These are phyloP conservation scores for Carpatolechia fugitivella DNA, from an alignment of 2,888 invertebrate species.

Conservation along the genomic window DNA sequence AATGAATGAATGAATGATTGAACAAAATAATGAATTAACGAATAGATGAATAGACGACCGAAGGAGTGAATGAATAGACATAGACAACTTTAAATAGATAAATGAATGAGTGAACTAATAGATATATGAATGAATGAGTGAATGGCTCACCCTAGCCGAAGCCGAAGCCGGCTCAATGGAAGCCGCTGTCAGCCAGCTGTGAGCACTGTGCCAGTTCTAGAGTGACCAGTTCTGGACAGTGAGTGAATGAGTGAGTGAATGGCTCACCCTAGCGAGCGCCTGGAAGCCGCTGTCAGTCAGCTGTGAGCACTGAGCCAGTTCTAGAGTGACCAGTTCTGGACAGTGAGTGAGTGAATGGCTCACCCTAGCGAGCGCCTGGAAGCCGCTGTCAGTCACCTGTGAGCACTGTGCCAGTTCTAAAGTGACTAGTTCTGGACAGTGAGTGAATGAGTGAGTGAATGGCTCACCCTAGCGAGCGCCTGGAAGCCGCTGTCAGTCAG, in stretches of 20 bases:
- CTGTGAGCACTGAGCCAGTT: slow-evolving; percentile 96
- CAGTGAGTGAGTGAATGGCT: slow-evolving; percentile 85
- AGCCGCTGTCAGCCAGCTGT: slow-evolving; percentile 97
- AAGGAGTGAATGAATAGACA: neutral
- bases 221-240: slow-evolving; percentile 91
- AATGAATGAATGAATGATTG: neutral
- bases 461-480: slow-evolving; percentile 91
- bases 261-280: slow-evolving; percentile 85
- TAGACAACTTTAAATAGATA: too few species aligned
- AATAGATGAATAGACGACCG: neutral
- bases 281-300: slow-evolving; percentile 98
- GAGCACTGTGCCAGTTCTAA: slow-evolving; percentile 97
- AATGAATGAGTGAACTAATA: too few species aligned
- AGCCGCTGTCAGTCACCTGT: slow-evolving; percentile 97
- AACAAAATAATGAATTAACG: neutral
- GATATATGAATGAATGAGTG: neutral
- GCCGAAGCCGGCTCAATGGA: too few species aligned
- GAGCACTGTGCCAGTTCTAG: slow-evolving; percentile 97
- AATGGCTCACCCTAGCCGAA: slow-evolving; percentile 87
- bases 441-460: too few species aligned
- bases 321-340: slow-evolving; percentile 91
- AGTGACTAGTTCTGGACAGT: slow-evolving; percentile 92
- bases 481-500: slow-evolving; percentile 98
- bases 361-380: slow-evolving; percentile 95
- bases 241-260: too few species aligned